Evolutionary conservation across 2,888 invertebrate genomes (phyloP).

Genomic region (Netelia virgata): DNA sequence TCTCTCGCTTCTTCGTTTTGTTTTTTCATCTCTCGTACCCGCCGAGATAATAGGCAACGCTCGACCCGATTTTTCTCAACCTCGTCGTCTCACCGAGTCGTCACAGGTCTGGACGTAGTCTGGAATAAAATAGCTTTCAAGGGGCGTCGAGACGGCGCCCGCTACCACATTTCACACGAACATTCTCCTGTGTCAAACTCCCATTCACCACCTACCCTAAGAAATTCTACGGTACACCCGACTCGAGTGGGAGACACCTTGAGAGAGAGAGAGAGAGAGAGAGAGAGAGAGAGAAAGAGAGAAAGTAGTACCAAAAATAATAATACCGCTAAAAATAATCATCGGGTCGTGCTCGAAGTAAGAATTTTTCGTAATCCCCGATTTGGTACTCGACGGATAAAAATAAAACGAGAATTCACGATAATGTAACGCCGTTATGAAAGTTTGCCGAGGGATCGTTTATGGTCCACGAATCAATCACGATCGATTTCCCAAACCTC

Average conservation of each 20-base stretch:
- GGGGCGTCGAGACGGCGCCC: slow-evolving; percentile 54
- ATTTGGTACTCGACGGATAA: too few relatives aligned
- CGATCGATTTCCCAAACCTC: too few relatives aligned
- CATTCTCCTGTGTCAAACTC: slow-evolving; percentile 44
- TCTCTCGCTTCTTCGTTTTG: slow-evolving; percentile 2
- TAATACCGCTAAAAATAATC: too few relatives aligned
- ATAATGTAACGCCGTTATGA: neutral
- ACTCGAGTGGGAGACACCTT: neutral
- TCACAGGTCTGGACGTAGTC: slow-evolving; percentile 20
- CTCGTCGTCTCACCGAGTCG: neutral
- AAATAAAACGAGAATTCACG: too few relatives aligned
- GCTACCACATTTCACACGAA: slow-evolving; percentile 10
- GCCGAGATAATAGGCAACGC: slow-evolving; percentile 39
- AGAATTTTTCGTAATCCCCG: too few relatives aligned
- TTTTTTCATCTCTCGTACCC: slow-evolving; percentile 25
- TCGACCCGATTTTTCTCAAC: slow-evolving; percentile 46
- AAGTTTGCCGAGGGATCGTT: neutral
- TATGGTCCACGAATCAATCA: too few relatives aligned
- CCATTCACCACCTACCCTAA: slow-evolving; percentile 14
- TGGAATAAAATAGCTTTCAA: slow-evolving; percentile 39
- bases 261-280: neutral
- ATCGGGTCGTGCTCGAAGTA: too few relatives aligned
- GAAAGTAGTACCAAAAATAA: too few relatives aligned
- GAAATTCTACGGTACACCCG: neutral
- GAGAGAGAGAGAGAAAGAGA: too few relatives aligned